Base-by-base conservation (phyloP, 2,113 vertebrate species). In the Colaptes auratus region DNA sequence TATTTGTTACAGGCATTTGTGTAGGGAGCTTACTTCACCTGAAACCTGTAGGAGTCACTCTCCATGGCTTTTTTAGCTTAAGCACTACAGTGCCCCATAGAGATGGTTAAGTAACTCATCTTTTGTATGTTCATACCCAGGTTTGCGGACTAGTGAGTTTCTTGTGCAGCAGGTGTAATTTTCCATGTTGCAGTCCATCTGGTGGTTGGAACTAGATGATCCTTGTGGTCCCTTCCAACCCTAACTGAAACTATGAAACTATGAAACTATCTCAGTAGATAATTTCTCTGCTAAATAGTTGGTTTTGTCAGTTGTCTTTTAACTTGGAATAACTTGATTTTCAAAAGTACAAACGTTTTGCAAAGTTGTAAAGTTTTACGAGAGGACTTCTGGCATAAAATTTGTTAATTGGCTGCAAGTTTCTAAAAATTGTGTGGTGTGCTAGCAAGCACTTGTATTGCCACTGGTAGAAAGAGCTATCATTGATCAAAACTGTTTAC, bases 61-160 rank as follows among this genome's bases (percentile, higher is more conserved):
- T 48, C 50, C 31, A 4, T 31, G 24, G 24, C 31, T 75, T 39
- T 64, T 46, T 19, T 33, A 27, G 52, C 8, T 53, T 7, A 65
- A 7, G 52, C 24, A 39, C 19, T 13, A 0, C 24, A 61, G 36
- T 42, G 36, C 31, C 58, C 46, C 33, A 0, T 1, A 30, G 19
- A 44, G 50, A 13, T 24, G 66, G 20, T 16, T 39, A 28, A 71
- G 5, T 64, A 39, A 21, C 36, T 71, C 1, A 35, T 53, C 24
- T 20, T 39, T 2, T 6, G 0, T 14, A 48, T 64, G 2, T 55
- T 88, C 42, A 27, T 5, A 48, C 14, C 15, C 63, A 64, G 3
- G 6, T 50, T 78, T 44, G 71, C 36, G 1, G 12, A 79, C 28
- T 4, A 61, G 10, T 31, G 35, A 17, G 53, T 80, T 86, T 35